phyloP scores from a whole-genome alignment of 2,797 vertebrate genomes.

The Lindbergichthys nudifrons region DNA sequence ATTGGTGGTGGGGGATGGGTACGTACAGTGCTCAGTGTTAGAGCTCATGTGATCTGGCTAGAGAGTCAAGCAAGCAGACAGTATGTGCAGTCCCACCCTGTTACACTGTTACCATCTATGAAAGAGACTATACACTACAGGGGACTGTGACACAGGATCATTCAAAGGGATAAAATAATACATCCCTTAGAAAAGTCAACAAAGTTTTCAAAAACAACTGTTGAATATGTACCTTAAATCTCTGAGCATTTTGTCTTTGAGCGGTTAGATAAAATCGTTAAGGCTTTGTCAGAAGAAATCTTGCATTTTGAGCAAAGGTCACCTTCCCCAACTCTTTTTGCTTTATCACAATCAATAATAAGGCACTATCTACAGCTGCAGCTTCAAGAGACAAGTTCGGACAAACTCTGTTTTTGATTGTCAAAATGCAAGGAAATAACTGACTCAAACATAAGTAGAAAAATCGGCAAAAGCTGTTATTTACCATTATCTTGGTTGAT shows the following conservation, averaged over 20 bases:
- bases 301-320: conserved; percentile 3
- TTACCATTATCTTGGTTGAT: neutral
- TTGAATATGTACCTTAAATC: conserved; percentile 5
- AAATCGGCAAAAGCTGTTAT: neutral
- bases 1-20: conserved; percentile 65
- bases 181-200: neutral
- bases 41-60: conserved; percentile 71
- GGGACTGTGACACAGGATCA: neutral
- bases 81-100: conserved; percentile 59
- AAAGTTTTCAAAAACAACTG: conserved; percentile 4
- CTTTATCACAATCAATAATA: neutral
- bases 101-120: conserved; percentile 34
- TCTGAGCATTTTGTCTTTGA: neutral
- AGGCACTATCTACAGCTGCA: neutral
- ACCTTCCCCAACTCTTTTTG: conserved; percentile 1
- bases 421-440: neutral
- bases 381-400: conserved; percentile 13
- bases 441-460: neutral
- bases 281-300: neutral
- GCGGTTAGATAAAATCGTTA: neutral
- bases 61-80: conserved; percentile 49
- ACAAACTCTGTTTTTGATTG: neutral
- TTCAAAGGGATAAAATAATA: conserved; percentile 14
- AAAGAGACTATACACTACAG: conserved; percentile 14
- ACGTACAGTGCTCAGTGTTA: conserved; percentile 69